Base-by-base conservation (phyloP, 2,888 invertebrate species). In the Dusona sp. region DNA sequence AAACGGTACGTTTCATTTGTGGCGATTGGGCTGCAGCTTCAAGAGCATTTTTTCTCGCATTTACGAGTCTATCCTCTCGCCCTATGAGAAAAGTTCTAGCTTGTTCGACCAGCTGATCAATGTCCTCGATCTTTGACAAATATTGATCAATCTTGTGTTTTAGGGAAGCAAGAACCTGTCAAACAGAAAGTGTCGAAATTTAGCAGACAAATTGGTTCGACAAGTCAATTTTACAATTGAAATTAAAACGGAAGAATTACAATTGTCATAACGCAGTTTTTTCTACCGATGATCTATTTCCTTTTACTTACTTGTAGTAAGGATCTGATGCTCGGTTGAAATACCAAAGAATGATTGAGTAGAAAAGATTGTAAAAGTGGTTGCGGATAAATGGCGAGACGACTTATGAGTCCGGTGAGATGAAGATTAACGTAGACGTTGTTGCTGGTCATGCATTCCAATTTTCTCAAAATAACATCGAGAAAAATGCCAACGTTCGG, bases 301-400 rank as follows among this genome's bases (percentile, higher is more conserved):
- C 1, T 65, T 75, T 22, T 51, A 90, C 93, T 94, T 93, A 98
- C 98, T 96, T 98, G 98, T 94, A 97, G 97, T 88, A 99, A 95
- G 4, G 98, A 98, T 93, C 98, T 97, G 92, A 99, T 97, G 92
- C 97, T 97, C 1, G 98, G 98, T 93, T 98, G 98, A 92, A 98
- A 96, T 89, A 98, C 97, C 90, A 97, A 96, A 93, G 97, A 97
- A 86, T 98, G 97, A 91, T 98, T 98, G 87, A 99, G 95, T 68
- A 99, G 95, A 93, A 99, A 96, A 3, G 98, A 97, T 88, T 98
- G 96, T 77, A 99, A 95, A 79, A 99, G 95, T 8, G 99, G 98
- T 90, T 99, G 97, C 0, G 99, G 98, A 94, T 98, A 97, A 84
- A 97, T 96, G 7, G 98, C 97, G 88, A 99, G 95, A 89, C 98